A percentile compares a stretch with the other conserved stretches of the same genome.
phyloP scores from a whole-genome alignment of 2,113 vertebrate genomes.

The Daubentonia madagascariensis region DNA sequence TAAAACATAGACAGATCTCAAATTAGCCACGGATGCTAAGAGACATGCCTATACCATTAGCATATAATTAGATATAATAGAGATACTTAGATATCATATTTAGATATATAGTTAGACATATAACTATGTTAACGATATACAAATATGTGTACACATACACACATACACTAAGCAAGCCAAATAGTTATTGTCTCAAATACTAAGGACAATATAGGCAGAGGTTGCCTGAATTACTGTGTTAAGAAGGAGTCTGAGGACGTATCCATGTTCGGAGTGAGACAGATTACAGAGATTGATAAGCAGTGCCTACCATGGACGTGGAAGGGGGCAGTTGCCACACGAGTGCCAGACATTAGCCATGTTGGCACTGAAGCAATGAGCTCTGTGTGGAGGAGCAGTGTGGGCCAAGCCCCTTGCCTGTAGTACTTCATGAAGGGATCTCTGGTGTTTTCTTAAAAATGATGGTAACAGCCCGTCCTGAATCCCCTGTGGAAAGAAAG shows the following conservation, averaged over 20 bases:
- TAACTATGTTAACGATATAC: neutral
- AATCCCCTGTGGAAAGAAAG: neutral
- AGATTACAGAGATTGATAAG: neutral
- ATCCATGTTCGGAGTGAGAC: neutral
- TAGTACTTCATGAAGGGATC: neutral
- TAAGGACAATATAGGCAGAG: neutral
- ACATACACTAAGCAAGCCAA: neutral
- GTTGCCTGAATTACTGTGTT: neutral
- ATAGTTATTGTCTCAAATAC: neutral
- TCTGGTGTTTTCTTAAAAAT: neutral
- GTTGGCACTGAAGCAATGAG: neutral
- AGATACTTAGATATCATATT: neutral
- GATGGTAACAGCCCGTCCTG: neutral
- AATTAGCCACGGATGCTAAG: neutral
- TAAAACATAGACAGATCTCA: neutral
- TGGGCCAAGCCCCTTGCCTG: neutral
- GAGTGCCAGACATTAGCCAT: neutral
- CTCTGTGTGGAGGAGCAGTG: accelerated
- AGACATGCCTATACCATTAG: neutral
- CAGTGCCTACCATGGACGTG: accelerated
- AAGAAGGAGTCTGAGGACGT: neutral
- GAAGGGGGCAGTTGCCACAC: neutral
- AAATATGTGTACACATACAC: neutral
- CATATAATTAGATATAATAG: neutral
- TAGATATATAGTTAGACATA: neutral